A percentile compares a stretch with the other conserved stretches of the same genome.
phyloP scores from a whole-genome alignment of 2,113 vertebrate genomes.

The Callionymus lyra region DNA sequence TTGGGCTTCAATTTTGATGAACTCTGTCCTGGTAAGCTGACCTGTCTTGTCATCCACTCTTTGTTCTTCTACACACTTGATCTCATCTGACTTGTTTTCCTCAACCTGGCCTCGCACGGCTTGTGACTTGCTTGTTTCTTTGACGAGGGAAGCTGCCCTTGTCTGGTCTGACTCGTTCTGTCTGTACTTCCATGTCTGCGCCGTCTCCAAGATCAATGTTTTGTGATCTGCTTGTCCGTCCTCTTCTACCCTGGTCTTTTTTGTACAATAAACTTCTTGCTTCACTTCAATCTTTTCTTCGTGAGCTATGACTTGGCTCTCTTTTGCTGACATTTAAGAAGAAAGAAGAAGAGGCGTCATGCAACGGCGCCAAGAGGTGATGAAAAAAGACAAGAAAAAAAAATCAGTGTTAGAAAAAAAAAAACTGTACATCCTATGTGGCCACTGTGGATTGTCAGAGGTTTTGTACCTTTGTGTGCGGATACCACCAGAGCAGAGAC shows the following conservation, averaged over 20 bases:
- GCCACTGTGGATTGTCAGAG: conserved; percentile 13
- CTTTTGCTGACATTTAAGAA: neutral
- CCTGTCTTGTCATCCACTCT: too few species aligned
- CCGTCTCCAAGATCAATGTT: too few species aligned
- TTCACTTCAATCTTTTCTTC: neutral
- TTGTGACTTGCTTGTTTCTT: too few species aligned
- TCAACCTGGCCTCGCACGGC: too few species aligned
- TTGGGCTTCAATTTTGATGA: too few species aligned
- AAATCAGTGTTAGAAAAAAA: conserved; percentile 31
- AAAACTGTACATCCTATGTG: conserved; percentile 1
- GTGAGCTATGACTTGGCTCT: conserved; percentile 13
- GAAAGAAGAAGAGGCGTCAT: conserved; percentile 51
- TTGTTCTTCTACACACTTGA: too few species aligned
- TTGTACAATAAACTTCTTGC: conserved; percentile 5
- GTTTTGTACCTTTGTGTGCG: conserved; percentile 44
- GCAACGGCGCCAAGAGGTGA: conserved; percentile 50
- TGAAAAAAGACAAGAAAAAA: conserved; percentile 47
- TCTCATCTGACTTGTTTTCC: too few species aligned
- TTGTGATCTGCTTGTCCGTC: conserved; percentile 7
- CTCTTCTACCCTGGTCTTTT: conserved; percentile 19
- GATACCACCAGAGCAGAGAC: conserved; percentile 3
- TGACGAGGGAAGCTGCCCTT: conserved; percentile 29
- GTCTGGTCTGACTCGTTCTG: conserved; percentile 14
- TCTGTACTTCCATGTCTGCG: neutral
- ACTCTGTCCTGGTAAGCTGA: too few species aligned